Evolutionary conservation across 2,113 vertebrate species (phyloP).

Genomic region (Salminus brasiliensis): DNA sequence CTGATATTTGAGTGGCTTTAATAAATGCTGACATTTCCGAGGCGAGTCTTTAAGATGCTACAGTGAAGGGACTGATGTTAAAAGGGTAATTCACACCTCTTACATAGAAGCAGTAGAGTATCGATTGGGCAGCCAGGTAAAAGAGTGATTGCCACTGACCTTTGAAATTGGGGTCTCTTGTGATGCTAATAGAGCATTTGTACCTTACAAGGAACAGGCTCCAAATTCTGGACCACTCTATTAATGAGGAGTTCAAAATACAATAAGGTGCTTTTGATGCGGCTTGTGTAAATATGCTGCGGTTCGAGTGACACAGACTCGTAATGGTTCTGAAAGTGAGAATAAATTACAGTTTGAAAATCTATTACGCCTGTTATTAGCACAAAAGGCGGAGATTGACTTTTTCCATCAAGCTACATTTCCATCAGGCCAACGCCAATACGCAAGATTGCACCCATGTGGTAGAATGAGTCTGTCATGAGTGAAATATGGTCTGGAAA

Average conservation of each 20-base stretch:
- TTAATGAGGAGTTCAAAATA: neutral
- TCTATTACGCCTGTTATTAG: slow-evolving; percentile 42
- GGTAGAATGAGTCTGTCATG: slow-evolving; percentile 66
- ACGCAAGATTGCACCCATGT: slow-evolving; percentile 48
- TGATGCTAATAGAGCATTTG: slow-evolving; percentile 56
- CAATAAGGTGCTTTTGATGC: neutral
- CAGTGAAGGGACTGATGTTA: slow-evolving; percentile 43
- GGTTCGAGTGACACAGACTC: slow-evolving; percentile 28
- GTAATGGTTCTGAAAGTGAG: slow-evolving; percentile 10
- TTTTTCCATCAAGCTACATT: slow-evolving; percentile 26
- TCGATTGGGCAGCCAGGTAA: slow-evolving; percentile 55
- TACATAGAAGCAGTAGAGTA: slow-evolving; percentile 38
- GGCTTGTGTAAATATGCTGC: slow-evolving; percentile 19
- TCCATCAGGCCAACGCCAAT: slow-evolving; percentile 25
- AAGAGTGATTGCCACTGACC: slow-evolving; percentile 57
- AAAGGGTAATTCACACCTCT: slow-evolving; percentile 61
- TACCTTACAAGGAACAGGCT: slow-evolving; percentile 41
- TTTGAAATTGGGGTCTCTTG: slow-evolving; percentile 58
- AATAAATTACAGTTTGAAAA: slow-evolving; percentile 43
- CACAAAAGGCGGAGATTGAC: slow-evolving; percentile 14
- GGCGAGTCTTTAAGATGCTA: slow-evolving; percentile 57
- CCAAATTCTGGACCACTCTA: neutral
- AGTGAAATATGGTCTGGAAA: slow-evolving; percentile 69
- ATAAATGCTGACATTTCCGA: slow-evolving; percentile 74
- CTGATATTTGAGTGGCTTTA: slow-evolving; percentile 65